Evolutionary conservation across 1,140 invertebrate species (phyloP), one percentile per base, ranked within the genome.

Genomic region (Dufourea novaeangliae): DNA sequence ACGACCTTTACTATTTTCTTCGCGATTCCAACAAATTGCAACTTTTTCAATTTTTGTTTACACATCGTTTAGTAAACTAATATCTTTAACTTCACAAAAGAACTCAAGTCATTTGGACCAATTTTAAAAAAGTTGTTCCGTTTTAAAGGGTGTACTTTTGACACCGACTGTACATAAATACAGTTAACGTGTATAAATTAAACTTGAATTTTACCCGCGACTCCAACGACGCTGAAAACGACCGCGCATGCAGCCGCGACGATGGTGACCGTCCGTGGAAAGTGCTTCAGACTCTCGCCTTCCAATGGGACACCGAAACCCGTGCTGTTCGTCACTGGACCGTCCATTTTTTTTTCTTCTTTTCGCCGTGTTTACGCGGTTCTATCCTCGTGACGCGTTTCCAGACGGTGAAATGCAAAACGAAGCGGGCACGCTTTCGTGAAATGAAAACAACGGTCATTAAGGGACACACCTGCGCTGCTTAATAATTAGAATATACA

Each of bases 181-280:
- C 17, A n/a, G 20, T 20, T n/a, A 17, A 17, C 20, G 3, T 10
- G 17, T 25, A 54, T 39, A 32, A 39, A 66, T 71, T 41, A 44
- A 73, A n/a, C 1, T 14, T 3, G 8, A 29, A 78, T 32, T 70
- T 78, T 93, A 97, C 96, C 96, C 63, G 95, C 91, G 79, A 97
- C 94, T 77, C 97, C 97, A 54, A 97, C 92, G 62, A 96, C 90
- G 87, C 95, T 95, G 92, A 97, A 97, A 56, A 97, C 90, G 81
- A 96, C 95, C 61, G 96, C 96, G 89, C 95, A 96, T 63, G 94
- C 92, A 22, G 96, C 95, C 12, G 96, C 96, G 82, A 95, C 93
- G 78, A 97, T 93, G 14, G 96, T 97, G 27, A 95, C 95, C 67
- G 94, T 93, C 82, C 95, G 92, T n/a, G 96, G 95, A 91, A 89